Evolutionary conservation across 2,888 invertebrate species (phyloP).

Genomic region (Drosophila formosana): DNA sequence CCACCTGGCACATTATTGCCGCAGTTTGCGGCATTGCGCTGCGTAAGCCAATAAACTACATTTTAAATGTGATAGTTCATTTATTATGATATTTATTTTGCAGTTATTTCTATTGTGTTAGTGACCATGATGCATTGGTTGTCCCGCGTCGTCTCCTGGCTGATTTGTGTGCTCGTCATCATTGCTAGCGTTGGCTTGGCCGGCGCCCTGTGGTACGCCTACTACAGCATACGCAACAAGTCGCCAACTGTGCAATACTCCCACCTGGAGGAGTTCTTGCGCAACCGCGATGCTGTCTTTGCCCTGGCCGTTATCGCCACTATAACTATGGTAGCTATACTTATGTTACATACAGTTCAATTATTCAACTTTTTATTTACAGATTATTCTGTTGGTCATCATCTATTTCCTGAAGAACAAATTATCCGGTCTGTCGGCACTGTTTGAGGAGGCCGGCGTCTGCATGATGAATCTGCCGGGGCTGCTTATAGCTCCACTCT

Average conservation of each 20-base stretch:
- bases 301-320: conserved; percentile 94
- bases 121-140: conserved; percentile 93
- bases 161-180: conserved; percentile 93
- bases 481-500: conserved; percentile 92
- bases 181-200: conserved; percentile 92
- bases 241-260: conserved; percentile 75
- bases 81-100: conserved; percentile 50
- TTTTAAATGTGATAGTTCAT: no score
- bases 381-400: conserved; percentile 91
- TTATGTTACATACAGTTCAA: neutral
- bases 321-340: conserved; percentile 90
- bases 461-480: conserved; percentile 94
- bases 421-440: conserved; percentile 92
- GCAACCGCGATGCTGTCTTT: conserved; percentile 94
- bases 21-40: conserved; percentile 92
- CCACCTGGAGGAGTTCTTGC: conserved; percentile 90
- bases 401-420: conserved; percentile 92
- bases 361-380: conserved; percentile 54
- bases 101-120: conserved; percentile 93
- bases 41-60: conserved; percentile 86
- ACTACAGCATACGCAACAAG: conserved; percentile 89
- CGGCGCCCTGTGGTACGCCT: conserved; percentile 94
- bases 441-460: conserved; percentile 95
- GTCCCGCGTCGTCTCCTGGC: conserved; percentile 93
- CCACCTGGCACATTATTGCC: conserved; percentile 94